Evolutionary conservation across 2,888 invertebrate species (phyloP), one percentile per base, ranked within the genome.

Genomic region (Agrotis clavis): DNA sequence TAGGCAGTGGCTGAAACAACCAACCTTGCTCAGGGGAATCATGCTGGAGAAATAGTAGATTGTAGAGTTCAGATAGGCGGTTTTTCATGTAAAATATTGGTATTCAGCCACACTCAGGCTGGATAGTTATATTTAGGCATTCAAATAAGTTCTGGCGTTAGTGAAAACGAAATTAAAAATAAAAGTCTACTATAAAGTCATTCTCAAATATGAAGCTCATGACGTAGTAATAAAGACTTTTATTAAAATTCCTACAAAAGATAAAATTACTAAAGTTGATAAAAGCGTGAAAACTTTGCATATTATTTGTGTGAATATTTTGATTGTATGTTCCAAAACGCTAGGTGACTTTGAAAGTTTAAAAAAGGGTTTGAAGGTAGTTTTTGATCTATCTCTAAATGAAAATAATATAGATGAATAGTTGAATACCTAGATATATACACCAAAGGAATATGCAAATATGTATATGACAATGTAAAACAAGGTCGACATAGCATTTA

Each of bases 221-320:
- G 25, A 54, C 51, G 19, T 60, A 74, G 21, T 60, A 57, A 67
- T 56, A 65, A 60, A 62, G 54, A 35, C 21, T 71, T 67, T 71
- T 70, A 78, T 80, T 65, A 77, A 74, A 80, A 63, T 77, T 77
- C 64, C 9, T 13, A 67, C 41, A 56, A 59, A 70, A 63, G 60
- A 62, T 57, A 25, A 79, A 66, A 59, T 66, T 21, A 50, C 47
- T 57, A 30, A 64, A 60, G 53, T 66, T 67, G 56, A 71, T 72
- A 45, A 70, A 66, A 70, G n/a, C 19, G 11, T 48, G 35, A 13
- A 51, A 71, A 75, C 45, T 75, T 70, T 25, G 35, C 25, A 30
- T 64, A 64, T 71, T 70, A 70, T 60, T 21, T 14, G 35, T 70
- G 13, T 47, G 21, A 35, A 21, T 59, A 35, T 60, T 21, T 47